phyloP scores from a whole-genome alignment of 1,140 invertebrate genomes.

The Drosophila rhopaloa region DNA sequence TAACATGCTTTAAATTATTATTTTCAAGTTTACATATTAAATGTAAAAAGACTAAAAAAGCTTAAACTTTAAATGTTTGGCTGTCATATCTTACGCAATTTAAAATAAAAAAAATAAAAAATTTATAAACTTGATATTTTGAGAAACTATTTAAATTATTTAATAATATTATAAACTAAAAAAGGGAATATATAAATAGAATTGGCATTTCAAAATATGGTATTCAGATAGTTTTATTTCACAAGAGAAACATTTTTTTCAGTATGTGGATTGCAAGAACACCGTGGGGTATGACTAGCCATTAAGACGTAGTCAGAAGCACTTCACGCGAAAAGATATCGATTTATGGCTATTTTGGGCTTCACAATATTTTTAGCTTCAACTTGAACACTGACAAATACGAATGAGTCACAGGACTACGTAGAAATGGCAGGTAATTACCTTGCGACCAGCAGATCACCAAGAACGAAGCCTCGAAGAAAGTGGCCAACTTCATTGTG shows the following conservation, averaged over 20 bases:
- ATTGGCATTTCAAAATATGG: too few species aligned
- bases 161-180: too few species aligned
- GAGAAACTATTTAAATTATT: too few species aligned
- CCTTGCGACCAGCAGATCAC: conserved; percentile 65
- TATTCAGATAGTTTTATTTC: too few species aligned
- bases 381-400: conserved; percentile 16
- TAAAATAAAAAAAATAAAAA: too few species aligned
- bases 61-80: too few species aligned
- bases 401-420: conserved; percentile 39
- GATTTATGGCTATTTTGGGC: conserved; percentile 31
- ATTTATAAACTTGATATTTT: too few species aligned
- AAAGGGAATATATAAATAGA: too few species aligned
- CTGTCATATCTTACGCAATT: too few species aligned
- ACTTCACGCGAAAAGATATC: conserved; percentile 45
- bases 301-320: conserved; percentile 14
- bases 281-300: background rate
- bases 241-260: background rate
- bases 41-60: too few species aligned
- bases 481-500: conserved; percentile 48
- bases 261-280: background rate
- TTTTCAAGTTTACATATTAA: too few species aligned
- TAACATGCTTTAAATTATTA: too few species aligned
- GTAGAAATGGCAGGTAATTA: conserved; percentile 33
- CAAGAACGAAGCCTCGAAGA: conserved; percentile 46
- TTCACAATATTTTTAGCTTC: conserved; percentile 18